phyloP scores from a whole-genome alignment of 2,113 vertebrate genomes.

The Globicephala melas region DNA sequence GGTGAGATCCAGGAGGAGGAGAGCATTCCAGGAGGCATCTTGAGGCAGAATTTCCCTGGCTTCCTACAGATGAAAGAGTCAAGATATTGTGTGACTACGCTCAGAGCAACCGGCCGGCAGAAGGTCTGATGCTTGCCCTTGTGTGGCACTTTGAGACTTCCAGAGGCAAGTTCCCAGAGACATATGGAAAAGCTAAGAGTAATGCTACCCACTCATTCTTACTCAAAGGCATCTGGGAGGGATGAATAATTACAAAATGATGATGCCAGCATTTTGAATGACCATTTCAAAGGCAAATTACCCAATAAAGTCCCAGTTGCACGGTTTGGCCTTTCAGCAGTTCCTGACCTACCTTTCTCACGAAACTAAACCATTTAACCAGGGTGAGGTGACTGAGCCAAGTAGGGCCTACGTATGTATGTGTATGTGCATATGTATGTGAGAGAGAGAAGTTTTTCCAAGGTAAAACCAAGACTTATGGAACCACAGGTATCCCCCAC shows the following conservation, averaged over 20 bases:
- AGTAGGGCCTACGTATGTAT: no score
- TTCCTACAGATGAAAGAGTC: neutral
- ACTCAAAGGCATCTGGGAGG: neutral
- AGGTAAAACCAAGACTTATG: neutral
- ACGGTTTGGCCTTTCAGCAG: neutral
- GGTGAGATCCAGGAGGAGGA: neutral
- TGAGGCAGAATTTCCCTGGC: neutral
- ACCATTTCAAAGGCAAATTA: neutral
- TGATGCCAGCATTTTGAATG: neutral
- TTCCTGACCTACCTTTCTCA: neutral
- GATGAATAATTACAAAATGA: neutral
- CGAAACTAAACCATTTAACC: neutral
- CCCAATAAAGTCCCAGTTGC: neutral
- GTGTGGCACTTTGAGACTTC: neutral
- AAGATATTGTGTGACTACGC: neutral
- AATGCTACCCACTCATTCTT: neutral
- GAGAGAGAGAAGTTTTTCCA: neutral
- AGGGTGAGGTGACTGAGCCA: neutral
- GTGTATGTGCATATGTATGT: fast-evolving
- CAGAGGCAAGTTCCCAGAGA: neutral
- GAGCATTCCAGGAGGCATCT: neutral
- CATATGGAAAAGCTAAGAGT: neutral
- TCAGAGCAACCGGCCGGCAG: neutral
- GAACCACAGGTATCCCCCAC: neutral
- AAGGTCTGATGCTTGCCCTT: neutral